These are phyloP conservation scores for Mastacembelus armatus DNA, from an alignment of 2,797 vertebrate species.

Conservation along the genomic window DNA sequence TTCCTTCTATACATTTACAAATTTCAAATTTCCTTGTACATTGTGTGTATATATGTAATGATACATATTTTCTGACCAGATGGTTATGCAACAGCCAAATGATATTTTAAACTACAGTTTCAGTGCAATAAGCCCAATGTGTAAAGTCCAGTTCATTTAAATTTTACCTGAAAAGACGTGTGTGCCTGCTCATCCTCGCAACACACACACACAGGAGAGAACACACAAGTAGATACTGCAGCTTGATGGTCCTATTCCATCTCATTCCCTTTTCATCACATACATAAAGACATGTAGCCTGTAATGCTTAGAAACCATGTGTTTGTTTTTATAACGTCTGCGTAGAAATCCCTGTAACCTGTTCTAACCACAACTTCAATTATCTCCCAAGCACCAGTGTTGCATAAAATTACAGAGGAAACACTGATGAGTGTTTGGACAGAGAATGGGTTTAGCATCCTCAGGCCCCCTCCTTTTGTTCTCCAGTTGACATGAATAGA, in stretches of 20 bases:
- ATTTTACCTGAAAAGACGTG: slow-evolving; percentile 15
- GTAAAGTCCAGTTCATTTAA: slow-evolving; percentile 16
- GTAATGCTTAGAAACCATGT: slow-evolving; percentile 55
- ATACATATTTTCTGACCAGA: slow-evolving; percentile 4
- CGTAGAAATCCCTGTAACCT: slow-evolving; percentile 28
- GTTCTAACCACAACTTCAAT: slow-evolving; percentile 18
- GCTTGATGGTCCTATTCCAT: slow-evolving; percentile 20
- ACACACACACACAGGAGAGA: slow-evolving; percentile 5
- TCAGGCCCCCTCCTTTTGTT: not conserved
- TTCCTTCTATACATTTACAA: slow-evolving; percentile 1
- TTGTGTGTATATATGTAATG: not conserved
- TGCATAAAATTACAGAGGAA: slow-evolving; percentile 41
- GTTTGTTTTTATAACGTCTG: slow-evolving; percentile 58
- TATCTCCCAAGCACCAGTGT: slow-evolving; percentile 21
- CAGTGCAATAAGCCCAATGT: slow-evolving; percentile 6
- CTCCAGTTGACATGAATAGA: slow-evolving; percentile 36
- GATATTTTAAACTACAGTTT: slow-evolving; percentile 21
- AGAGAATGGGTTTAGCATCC: slow-evolving; percentile 19
- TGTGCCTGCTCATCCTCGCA: slow-evolving; percentile 6
- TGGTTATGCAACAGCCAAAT: slow-evolving; percentile 16
- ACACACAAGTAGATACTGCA: slow-evolving; percentile 37
- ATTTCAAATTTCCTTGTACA: not conserved
- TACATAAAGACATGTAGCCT: slow-evolving; percentile 31
- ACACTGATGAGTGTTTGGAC: slow-evolving; percentile 40
- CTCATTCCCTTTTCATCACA: slow-evolving; percentile 44